Evolutionary conservation across 1,140 invertebrate species (phyloP), one percentile per base, ranked within the genome.

Genomic region (Coenobita brevimanus): DNA sequence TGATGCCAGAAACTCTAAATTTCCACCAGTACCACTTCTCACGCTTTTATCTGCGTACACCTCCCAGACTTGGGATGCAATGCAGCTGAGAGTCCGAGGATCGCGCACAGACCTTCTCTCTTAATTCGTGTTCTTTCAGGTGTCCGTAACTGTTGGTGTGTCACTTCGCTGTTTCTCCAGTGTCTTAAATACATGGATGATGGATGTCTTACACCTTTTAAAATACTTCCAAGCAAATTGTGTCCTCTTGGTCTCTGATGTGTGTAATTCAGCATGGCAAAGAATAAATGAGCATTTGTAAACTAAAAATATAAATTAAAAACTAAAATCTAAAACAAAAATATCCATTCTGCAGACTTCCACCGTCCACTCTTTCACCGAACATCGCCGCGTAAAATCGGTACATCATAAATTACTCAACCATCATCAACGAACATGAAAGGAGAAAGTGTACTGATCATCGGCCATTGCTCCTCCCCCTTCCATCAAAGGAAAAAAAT

Each of bases 41-140:
- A 69, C 10, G 24, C 33, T 13, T 21, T 27, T 69, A 21, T 69
- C 13, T 69, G 24, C 24, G 33, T 27, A 69, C 33, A 69, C 0
- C 13, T 15, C 13, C 24, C n/a, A 2, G 33, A 0, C 2, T n/a
- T n/a, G n/a, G n/a, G n/a, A n/a, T n/a, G n/a, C n/a, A n/a, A n/a
- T n/a, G n/a, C n/a, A n/a, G n/a, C n/a, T 33, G 13, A 36, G n/a
- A 64, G 10, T n/a, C n/a, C 54, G 79, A 33, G 30, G 10, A n/a
- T 64, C 82, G 33, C 81, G 50, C 73, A 80, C 73, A 57, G 78
- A 83, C 43, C 54, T 62, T 43, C 78, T 85, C 79, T 67, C 85
- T 90, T 90, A 84, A 88, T 82, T 81, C 69, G 79, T 86, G 89
- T 90, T 64, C 82, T 90, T 89, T 83, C 85, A 89, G 88, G 88